Evolutionary conservation across 2,888 invertebrate genomes (phyloP), one percentile per base, ranked within the genome.

Genomic region (Tricholauxania praeusta): DNA sequence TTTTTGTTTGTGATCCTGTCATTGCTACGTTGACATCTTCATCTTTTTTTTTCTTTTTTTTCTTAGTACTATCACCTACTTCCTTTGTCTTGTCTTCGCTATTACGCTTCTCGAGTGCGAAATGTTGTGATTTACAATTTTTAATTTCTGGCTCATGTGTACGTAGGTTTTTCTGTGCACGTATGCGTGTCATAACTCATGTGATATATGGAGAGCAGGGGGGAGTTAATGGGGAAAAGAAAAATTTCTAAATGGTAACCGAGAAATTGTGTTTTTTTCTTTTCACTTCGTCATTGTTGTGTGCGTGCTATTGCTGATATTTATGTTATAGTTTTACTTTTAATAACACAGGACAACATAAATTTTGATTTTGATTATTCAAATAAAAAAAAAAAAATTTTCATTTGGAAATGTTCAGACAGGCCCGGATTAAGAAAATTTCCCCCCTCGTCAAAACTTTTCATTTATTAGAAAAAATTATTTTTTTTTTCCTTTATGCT

Each of bases 91-190:
- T 64, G 12, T n/a, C 48, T 39, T 51, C 19, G 59, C 39, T 39
- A 39, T 10, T 17, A 17, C 19, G 59, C 14, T n/a, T 59, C 14
- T 14, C 22, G 19, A 49, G 47, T 64, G 39, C 17, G n/a, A 47
- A 22, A 48, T 47, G 17, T 52, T 22, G 14, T 52, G 65, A 66
- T 66, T 66, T 66, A 66, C 28, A 28, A 66, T 53, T 66, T 66
- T 66, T 66, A 66, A 66, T 66, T 66, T 66, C 10, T 62, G 17
- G 39, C 48, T 15, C 14, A n/a, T 39, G 55, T 67, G 15, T 39
- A 51, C 12, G 15, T 66, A 52, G 28, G 28, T 52, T 32, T 53
- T 52, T 28, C 22, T 19, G 2, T 57, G 57, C 22, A 22, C 28
- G 22, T 22, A 15, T 19, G 57, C 15, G 57, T 28, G 39, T 39